These are phyloP conservation scores for Drosophila affinis DNA, from an alignment of 2,888 invertebrate genomes.

Conservation along the genomic window DNA sequence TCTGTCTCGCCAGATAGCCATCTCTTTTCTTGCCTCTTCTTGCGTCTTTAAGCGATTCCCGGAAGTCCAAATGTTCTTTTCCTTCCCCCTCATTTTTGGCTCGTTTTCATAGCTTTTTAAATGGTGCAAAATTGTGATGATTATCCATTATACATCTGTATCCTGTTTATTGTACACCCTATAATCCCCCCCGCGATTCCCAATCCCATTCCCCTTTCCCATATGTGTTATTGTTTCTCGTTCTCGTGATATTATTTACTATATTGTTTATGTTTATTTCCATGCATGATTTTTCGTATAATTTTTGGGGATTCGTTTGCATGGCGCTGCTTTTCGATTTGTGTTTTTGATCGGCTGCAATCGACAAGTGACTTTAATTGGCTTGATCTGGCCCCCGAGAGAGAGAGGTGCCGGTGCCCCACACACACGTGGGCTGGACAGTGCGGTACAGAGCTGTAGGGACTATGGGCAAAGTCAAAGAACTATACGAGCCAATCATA, in stretches of 20 bases:
- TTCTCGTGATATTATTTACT: slow-evolving; percentile 1
- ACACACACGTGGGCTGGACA: slow-evolving; percentile 5
- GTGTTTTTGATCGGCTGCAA: background rate
- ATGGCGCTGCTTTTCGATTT: slow-evolving; percentile 14
- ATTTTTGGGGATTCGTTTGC: background rate
- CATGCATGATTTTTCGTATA: background rate
- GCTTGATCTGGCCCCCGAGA: slow-evolving; percentile 5
- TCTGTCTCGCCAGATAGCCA: background rate
- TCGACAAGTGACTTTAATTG: slow-evolving; percentile 17
- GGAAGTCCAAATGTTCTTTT: slow-evolving; percentile 58
- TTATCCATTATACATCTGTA: slow-evolving; percentile 38
- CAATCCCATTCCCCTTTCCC: background rate
- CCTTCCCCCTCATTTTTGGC: slow-evolving; percentile 25
- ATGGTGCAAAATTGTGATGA: slow-evolving; percentile 42
- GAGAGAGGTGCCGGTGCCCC: background rate
- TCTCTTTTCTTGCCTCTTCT: slow-evolving; percentile 1
- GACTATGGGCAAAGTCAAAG: too few relatives aligned
- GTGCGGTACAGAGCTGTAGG: slow-evolving; percentile 1
- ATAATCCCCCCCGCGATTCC: background rate
- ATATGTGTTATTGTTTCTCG: slow-evolving; percentile 14
- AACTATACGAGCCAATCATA: too few relatives aligned
- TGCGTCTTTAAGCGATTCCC: slow-evolving; percentile 41
- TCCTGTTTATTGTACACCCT: slow-evolving; percentile 22
- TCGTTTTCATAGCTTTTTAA: slow-evolving; percentile 57
- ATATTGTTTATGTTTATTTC: background rate